phyloP scores from a whole-genome alignment of 2,888 invertebrate species.

The Aradus depressus region DNA sequence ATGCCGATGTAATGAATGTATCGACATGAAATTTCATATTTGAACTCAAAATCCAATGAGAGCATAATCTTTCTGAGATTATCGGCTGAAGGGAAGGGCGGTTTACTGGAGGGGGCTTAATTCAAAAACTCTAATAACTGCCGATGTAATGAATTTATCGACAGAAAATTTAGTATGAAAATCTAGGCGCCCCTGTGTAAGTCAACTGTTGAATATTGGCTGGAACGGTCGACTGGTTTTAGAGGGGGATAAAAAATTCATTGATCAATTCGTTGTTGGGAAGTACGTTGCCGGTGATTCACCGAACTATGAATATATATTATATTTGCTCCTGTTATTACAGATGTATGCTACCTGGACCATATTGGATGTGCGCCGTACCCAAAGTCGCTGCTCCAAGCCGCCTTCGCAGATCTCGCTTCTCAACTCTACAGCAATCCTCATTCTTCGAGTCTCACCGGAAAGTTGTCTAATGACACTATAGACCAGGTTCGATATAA shows the following conservation, averaged over 20 bases:
- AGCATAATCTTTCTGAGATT: too few relatives aligned
- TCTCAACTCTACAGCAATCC: constrained; percentile 80
- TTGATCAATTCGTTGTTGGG: background rate
- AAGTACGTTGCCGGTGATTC: background rate
- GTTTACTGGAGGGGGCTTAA: too few relatives aligned
- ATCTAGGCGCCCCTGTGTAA: too few relatives aligned
- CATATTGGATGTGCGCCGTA: constrained; percentile 81
- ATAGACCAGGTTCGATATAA: constrained; percentile 71
- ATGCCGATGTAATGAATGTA: too few relatives aligned
- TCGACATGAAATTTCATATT: too few relatives aligned
- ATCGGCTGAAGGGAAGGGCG: too few relatives aligned
- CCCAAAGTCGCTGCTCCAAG: constrained; percentile 58
- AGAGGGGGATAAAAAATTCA: background rate
- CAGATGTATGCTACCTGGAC: constrained; percentile 70
- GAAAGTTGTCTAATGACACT: constrained; percentile 67
- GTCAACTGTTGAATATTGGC: too few relatives aligned
- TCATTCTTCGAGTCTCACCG: constrained; percentile 61
- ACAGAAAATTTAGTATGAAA: too few relatives aligned
- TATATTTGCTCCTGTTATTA: constrained; percentile 32
- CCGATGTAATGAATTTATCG: too few relatives aligned
- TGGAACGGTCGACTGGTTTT: too few relatives aligned
- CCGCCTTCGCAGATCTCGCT: constrained; percentile 52
- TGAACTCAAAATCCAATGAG: too few relatives aligned
- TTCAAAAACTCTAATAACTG: too few relatives aligned
- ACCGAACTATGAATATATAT: background rate